A percentile compares a stretch with the other conserved stretches of the same genome.
Conservation (phyloP, 2,888 invertebrate genomes). For the Fabriciana adippe region DNA sequence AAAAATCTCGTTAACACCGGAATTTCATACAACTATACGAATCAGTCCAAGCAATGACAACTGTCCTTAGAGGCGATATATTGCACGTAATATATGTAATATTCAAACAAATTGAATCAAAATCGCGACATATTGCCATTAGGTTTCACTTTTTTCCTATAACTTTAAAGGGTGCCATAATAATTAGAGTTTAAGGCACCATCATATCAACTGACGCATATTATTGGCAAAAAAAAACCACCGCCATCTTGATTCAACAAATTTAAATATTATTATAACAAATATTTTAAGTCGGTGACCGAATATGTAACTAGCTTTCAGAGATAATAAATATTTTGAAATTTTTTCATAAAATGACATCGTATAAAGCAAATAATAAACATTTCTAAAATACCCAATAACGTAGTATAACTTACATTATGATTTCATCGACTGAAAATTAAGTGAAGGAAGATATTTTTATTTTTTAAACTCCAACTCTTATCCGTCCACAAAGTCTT, state of each 20-base stretch:
- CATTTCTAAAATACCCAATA: slow-evolving; percentile 12
- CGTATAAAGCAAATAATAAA: background rate
- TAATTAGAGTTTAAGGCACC: no score
- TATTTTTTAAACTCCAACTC: no score
- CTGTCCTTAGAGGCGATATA: background rate
- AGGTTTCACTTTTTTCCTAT: no score
- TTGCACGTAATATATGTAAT: slow-evolving; percentile 11
- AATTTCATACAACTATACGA: slow-evolving; percentile 11
- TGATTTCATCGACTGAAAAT: background rate
- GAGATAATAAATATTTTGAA: background rate
- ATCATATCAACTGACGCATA: no score
- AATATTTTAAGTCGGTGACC: background rate
- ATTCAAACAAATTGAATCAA: slow-evolving; percentile 6
- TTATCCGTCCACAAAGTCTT: no score
- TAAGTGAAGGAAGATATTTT: no score
- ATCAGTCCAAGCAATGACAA: slow-evolving; percentile 9
- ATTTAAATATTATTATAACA: slow-evolving; percentile 20
- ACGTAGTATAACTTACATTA: background rate
- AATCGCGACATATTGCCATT: no score
- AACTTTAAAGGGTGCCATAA: no score
- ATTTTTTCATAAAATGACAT: background rate
- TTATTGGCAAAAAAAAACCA: no score
- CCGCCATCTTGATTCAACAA: slow-evolving; percentile 6
- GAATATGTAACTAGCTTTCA: slow-evolving; percentile 12
- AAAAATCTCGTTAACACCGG: background rate